Conservation (phyloP, 2,113 vertebrate species). For the Vanacampus margaritifer region DNA sequence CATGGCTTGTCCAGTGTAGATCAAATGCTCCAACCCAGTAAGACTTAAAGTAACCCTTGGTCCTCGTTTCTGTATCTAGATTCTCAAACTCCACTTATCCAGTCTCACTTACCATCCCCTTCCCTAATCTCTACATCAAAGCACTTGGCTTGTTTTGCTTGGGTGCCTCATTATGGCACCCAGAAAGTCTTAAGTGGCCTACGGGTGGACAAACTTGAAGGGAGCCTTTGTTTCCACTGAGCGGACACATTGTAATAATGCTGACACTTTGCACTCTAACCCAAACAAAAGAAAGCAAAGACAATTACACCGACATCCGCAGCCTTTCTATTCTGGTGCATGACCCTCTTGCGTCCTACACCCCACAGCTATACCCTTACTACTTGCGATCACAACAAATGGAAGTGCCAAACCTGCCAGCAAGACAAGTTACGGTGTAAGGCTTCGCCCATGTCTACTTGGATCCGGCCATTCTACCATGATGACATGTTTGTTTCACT, state of each 20-base stretch:
- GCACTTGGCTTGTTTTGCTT: constrained; percentile 28
- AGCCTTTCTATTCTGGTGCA: constrained; percentile 16
- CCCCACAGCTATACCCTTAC: constrained; percentile 11
- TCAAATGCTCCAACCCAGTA: too few relatives aligned
- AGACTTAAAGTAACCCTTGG: too few relatives aligned
- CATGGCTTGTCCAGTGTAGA: too few relatives aligned
- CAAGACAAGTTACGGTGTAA: constrained; percentile 24
- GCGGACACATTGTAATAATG: constrained; percentile 32
- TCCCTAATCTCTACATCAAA: constrained; percentile 42
- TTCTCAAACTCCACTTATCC: constrained; percentile 37
- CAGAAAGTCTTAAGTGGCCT: constrained; percentile 34
- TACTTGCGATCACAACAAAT: constrained; percentile 23
- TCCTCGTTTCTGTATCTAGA: not conserved
- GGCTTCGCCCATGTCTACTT: not conserved
- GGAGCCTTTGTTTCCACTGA: constrained; percentile 35
- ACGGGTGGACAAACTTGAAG: constrained; percentile 32
- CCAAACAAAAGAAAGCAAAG: constrained; percentile 39
- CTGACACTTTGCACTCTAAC: constrained; percentile 24
- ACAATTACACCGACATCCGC: constrained; percentile 18
- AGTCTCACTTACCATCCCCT: constrained; percentile 31
- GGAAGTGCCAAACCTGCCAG: constrained; percentile 19
- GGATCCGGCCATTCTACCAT: not conserved
- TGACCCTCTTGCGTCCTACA: constrained; percentile 13
- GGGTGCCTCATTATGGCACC: constrained; percentile 25
- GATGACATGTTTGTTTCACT: not conserved